Conservation (phyloP, 2,888 invertebrate genomes). For the Bugulina stolonifera region DNA sequence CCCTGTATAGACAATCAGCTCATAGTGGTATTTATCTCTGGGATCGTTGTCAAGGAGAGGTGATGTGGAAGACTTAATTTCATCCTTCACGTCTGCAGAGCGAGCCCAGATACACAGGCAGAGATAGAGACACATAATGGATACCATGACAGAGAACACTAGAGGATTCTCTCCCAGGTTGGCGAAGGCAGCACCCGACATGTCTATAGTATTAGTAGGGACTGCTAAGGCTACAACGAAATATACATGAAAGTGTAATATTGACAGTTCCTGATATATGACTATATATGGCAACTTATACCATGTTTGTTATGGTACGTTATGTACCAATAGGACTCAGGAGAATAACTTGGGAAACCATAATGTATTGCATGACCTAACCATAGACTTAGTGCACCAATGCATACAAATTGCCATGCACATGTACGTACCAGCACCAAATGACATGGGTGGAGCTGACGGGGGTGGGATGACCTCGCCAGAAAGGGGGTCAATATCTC, state of each 20-base stretch:
- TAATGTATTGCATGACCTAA: too few relatives aligned
- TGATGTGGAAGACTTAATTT: slow-evolving; percentile 36
- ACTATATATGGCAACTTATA: neutral
- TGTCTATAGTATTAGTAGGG: slow-evolving; percentile 33
- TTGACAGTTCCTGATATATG: neutral
- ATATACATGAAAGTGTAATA: neutral
- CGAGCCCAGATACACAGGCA: slow-evolving; percentile 32
- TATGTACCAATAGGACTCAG: too few relatives aligned
- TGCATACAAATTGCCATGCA: too few relatives aligned
- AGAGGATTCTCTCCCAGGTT: slow-evolving; percentile 34
- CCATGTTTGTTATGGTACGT: too few relatives aligned
- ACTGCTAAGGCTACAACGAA: slow-evolving; percentile 29
- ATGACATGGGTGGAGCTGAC: slow-evolving; percentile 20
- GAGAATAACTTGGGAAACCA: too few relatives aligned
- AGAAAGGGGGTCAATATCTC: slow-evolving; percentile 11
- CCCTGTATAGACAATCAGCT: slow-evolving; percentile 46
- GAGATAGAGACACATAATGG: slow-evolving; percentile 32
- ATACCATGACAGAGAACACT: slow-evolving; percentile 32
- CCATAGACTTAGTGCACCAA: neutral
- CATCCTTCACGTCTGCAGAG: slow-evolving; percentile 31
- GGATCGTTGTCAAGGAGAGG: slow-evolving; percentile 48
- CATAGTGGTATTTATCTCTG: slow-evolving; percentile 47
- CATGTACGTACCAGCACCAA: slow-evolving; percentile 25
- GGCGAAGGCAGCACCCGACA: slow-evolving; percentile 32
- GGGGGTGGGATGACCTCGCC: neutral